Conservation (phyloP, 2,888 invertebrate species). For the Pristionchus japonicus region DNA sequence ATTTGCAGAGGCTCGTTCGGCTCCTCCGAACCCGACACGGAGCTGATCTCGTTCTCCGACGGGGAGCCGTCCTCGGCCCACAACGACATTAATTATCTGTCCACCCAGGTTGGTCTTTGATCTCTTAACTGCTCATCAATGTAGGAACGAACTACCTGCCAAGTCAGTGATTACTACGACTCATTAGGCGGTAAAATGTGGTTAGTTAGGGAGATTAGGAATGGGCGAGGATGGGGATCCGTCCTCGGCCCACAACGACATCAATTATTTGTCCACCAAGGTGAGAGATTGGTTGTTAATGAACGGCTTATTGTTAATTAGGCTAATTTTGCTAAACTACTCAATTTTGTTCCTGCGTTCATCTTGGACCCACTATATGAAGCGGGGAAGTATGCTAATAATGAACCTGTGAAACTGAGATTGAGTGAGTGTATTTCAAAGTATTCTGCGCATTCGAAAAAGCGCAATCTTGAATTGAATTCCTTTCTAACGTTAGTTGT, state of each 20-base stretch:
- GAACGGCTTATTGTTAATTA: no score
- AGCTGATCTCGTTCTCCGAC: constrained; percentile 70
- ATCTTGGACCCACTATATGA: not conserved
- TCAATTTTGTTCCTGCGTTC: no score
- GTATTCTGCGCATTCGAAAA: no score
- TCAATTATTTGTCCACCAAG: constrained; percentile 52
- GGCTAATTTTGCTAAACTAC: no score
- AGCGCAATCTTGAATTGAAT: not conserved
- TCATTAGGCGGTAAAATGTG: no score
- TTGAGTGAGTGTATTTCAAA: no score
- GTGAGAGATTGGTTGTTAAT: not conserved
- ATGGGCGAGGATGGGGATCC: constrained; percentile 63
- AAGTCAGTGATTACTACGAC: no score
- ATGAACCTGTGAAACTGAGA: no score
- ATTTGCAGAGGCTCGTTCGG: constrained; percentile 52
- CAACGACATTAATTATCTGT: constrained; percentile 52
- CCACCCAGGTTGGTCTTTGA: constrained; percentile 49
- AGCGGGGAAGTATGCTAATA: no score
- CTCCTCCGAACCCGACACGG: constrained; percentile 64
- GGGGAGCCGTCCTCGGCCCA: constrained; percentile 53
- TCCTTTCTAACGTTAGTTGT: not conserved
- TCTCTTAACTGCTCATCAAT: no score
- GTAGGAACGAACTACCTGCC: no score
- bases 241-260: constrained; percentile 48
- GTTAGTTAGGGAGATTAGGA: no score